Evolutionary conservation across 2,888 invertebrate species (phyloP), one percentile per base, ranked within the genome.

Genomic region (Metacarcinus magister): DNA sequence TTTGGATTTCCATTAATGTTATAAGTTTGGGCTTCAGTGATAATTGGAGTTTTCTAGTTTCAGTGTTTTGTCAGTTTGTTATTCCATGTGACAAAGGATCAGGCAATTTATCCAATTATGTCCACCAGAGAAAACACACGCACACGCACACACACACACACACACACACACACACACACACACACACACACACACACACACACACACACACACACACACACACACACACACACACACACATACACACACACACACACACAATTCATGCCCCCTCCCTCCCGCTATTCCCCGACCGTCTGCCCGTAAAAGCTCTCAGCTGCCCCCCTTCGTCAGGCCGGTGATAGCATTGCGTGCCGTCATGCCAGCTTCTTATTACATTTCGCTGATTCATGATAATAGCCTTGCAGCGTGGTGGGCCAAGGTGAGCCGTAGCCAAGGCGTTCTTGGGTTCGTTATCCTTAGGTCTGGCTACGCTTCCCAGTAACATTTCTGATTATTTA

Each of bases 91-190:
- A 28, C n/a, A 75, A 23, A 28, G 23, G 19, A 23, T n/a, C 5
- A 4, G 2, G n/a, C 67, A 75, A 5, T n/a, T 16, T 13, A 16
- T 5, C 5, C 67, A 67, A 67, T 67, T 23, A 67, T 23, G n/a
- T 67, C 23, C 23, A 2, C 19, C 67, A 23, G 23, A 16, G 23
- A 16, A 67, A 16, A 67, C 67, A 67, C 67, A 67, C 16, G 7
- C 67, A 67, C 16, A 67, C 67, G 7, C 67, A 67, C 67, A 67
- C 32, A 87, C 82, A 87, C 82, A 87, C 82, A 87, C 82, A 87
- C 82, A 87, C 82, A 87, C 82, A 87, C 82, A 87, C 82, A 87
- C 82, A 87, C 82, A 87, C 82, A 32, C 32, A 87, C 82, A 87
- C 10, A 32, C 67, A 67, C n/a, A 23, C 67, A 23, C 67, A 23